Conservation (phyloP, 2,113 vertebrate genomes). For the Dolichotis patagonum region DNA sequence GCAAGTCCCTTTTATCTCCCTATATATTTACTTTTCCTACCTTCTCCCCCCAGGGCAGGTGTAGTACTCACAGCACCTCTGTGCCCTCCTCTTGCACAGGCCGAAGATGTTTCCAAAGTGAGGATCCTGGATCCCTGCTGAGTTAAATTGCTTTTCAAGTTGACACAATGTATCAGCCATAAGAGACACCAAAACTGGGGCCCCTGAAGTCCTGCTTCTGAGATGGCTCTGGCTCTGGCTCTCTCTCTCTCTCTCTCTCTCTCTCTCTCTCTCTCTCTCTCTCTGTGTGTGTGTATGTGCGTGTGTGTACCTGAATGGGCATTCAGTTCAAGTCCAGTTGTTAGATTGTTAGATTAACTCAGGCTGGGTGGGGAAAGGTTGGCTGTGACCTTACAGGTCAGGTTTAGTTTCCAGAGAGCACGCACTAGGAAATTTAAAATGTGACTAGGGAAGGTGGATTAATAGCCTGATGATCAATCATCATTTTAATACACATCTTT, state of each 20-base stretch:
- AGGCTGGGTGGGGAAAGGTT: background rate
- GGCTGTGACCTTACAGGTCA: background rate
- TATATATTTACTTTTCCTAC: too few relatives aligned
- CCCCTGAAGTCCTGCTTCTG: background rate
- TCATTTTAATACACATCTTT: background rate
- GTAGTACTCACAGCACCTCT: too few relatives aligned
- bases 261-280: too few relatives aligned
- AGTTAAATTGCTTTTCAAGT: too few relatives aligned
- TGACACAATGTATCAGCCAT: too few relatives aligned
- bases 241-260: too few relatives aligned
- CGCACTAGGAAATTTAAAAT: background rate
- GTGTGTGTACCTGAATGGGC: fast-evolving
- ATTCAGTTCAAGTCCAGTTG: background rate
- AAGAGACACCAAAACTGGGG: background rate
- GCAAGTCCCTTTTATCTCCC: too few relatives aligned
- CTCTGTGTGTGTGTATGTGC: fast-evolving
- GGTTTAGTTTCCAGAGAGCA: background rate
- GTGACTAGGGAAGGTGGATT: background rate
- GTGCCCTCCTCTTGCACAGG: too few relatives aligned
- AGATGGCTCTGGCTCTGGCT: too few relatives aligned
- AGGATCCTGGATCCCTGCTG: too few relatives aligned
- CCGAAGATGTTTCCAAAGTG: too few relatives aligned
- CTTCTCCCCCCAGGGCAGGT: too few relatives aligned
- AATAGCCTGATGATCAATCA: background rate
- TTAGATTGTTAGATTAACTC: background rate